Percentiles rank a stretch among this genome's conserved stretches.
These are phyloP conservation scores for Eilema depressum DNA, from an alignment of 2,888 invertebrate genomes.

Conservation along the genomic window DNA sequence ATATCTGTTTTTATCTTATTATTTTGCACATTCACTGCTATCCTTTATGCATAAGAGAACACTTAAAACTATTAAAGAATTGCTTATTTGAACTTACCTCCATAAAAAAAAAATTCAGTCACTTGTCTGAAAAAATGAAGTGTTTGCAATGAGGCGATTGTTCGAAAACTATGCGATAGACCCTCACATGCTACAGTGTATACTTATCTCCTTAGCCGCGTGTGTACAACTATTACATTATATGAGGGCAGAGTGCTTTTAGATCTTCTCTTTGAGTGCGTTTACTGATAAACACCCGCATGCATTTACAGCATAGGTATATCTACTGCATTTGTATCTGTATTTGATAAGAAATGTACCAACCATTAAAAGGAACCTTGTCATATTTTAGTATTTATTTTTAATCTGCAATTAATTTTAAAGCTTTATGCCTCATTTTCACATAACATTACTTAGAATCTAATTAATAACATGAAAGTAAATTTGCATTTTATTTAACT, in stretches of 20 bases:
- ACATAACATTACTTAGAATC: not conserved
- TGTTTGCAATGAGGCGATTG: too few species aligned
- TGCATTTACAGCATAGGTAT: not conserved
- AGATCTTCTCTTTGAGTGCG: not conserved
- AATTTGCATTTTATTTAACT: not conserved
- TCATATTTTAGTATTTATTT: too few species aligned
- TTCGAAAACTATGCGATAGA: not conserved
- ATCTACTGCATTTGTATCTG: not conserved
- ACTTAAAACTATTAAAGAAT: too few species aligned
- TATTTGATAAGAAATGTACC: too few species aligned
- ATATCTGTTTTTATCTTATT: not conserved
- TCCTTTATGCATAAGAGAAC: not conserved
- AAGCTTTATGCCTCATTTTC: not conserved
- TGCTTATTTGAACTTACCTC: not conserved
- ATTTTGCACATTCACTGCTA: not conserved
- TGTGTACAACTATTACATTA: not conserved
- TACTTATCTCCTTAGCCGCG: too few species aligned
- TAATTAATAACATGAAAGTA: not conserved
- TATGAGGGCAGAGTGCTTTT: not conserved
- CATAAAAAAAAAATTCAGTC: too few species aligned
- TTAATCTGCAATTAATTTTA: too few species aligned
- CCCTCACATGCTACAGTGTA: too few species aligned
- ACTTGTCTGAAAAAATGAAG: not conserved
- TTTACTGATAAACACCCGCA: not conserved
- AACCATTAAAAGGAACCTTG: too few species aligned